Conservation (phyloP, 2,113 vertebrate genomes). For the Phyllostomus hastatus region DNA sequence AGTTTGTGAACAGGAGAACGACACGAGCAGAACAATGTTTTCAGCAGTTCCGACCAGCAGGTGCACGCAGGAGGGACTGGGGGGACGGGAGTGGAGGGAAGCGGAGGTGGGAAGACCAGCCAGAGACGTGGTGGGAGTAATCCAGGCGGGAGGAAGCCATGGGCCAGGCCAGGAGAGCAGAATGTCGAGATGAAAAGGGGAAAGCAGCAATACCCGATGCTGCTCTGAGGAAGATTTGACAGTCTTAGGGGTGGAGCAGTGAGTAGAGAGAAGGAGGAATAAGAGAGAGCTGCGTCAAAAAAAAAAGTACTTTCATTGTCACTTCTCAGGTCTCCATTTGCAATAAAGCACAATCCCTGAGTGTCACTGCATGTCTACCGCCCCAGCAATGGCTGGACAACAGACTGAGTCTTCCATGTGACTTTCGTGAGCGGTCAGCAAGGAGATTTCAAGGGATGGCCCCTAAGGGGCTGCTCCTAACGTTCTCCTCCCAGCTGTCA, state of each 20-base stretch:
- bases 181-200: not conserved
- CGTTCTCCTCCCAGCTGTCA: not conserved
- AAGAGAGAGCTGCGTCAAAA: not conserved
- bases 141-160: not conserved
- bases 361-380: not conserved
- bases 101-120: not conserved
- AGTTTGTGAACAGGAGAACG: not conserved
- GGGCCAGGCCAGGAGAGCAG: too few species aligned
- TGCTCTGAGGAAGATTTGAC: not conserved
- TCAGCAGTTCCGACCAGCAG: not conserved
- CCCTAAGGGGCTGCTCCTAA: not conserved
- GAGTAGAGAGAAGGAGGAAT: too few species aligned
- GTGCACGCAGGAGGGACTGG: too few species aligned
- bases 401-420: not conserved
- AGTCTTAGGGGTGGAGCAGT: accelerated
- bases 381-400: not conserved
- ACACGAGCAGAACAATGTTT: not conserved
- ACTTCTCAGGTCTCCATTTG: not conserved
- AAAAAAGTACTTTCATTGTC: accelerated
- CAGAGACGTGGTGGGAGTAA: not conserved
- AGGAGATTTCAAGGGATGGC: not conserved
- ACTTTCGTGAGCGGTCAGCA: too few species aligned
- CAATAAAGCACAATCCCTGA: not conserved
- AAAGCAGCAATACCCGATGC: not conserved
- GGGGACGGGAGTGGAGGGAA: not conserved